These are phyloP conservation scores for Ginglymostoma cirratum DNA, from an alignment of 2,113 vertebrate species.

Conservation along the genomic window DNA sequence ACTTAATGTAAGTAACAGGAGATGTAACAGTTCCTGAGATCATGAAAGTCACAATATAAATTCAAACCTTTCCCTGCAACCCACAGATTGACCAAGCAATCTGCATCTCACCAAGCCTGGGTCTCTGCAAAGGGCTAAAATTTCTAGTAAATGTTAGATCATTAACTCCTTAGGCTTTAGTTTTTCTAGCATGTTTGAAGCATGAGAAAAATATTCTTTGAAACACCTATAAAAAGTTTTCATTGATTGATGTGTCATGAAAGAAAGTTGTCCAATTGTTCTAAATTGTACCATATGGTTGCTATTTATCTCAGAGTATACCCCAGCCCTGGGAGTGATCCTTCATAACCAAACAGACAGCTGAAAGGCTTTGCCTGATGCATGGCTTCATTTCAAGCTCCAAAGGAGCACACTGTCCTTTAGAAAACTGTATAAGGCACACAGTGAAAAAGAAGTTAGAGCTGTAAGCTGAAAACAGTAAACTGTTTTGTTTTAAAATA, in stretches of 20 bases:
- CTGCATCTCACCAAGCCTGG: background rate
- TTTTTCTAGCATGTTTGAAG: background rate
- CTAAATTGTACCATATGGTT: background rate
- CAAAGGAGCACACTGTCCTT: background rate
- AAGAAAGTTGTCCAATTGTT: background rate
- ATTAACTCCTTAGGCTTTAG: background rate
- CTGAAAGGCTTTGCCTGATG: background rate
- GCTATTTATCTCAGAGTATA: background rate
- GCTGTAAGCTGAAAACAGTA: background rate
- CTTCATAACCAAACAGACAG: background rate
- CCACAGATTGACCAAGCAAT: background rate
- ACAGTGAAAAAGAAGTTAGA: background rate
- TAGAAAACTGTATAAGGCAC: background rate
- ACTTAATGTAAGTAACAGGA: background rate
- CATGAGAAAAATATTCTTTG: background rate
- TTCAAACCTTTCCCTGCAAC: background rate
- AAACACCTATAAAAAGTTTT: background rate
- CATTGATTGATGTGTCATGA: background rate
- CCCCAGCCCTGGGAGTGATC: background rate
- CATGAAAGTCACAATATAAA: background rate
- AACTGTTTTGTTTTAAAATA: background rate
- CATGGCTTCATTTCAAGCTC: background rate
- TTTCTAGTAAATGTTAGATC: background rate
- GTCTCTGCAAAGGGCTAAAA: background rate
- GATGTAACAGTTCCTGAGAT: background rate